Base-by-base conservation (phyloP, 2,113 vertebrate species). In the Notarius quadriscutis region DNA sequence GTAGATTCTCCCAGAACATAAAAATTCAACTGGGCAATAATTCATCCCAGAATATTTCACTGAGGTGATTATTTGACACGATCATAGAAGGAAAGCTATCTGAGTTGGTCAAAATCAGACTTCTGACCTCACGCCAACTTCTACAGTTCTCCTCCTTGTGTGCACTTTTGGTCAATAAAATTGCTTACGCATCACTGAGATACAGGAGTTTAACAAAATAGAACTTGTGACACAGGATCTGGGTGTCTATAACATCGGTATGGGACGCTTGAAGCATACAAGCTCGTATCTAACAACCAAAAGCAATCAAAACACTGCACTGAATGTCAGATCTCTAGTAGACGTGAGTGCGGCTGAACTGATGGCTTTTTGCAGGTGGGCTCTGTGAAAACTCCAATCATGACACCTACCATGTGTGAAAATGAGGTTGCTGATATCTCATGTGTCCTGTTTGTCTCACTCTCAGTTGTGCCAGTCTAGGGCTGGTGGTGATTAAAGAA, bases 391-490 rank as follows among this genome's bases (percentile, higher is more conserved):
- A 27, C 51, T 12, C 75, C 22, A 78, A 41, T 41, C 41, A 4
- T 41, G 41, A 79, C 27, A 22, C 57, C 78, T 58, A 34, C 55
- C 4, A 34, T 7, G 27, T 51, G 41, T 62, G 58, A 25, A 15
- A 30, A 25, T 5, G 60, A 60, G 63, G 25, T 81, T 53, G 27
- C 34, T 30, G 57, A 22, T 22, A 7, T 57, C 14, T 83, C 34
- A 58, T 50, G 8, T 81, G 27, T 17, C 9, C 48, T 50, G 27
- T 48, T 74, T 84, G 14, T 41, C 48, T 65, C 41, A 62, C 4
- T 77, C 79, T 30, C 60, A 92, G 91, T 41, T 92, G 91, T 86
- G 1, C 50, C 20, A 10, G 48, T 5, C 20, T 1, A 3, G 90
- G 88, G 17, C 74, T 67, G 86, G 17, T 41, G 20, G 53, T 30